phyloP scores from a whole-genome alignment of 2,113 vertebrate species.

The Eidolon helvum region DNA sequence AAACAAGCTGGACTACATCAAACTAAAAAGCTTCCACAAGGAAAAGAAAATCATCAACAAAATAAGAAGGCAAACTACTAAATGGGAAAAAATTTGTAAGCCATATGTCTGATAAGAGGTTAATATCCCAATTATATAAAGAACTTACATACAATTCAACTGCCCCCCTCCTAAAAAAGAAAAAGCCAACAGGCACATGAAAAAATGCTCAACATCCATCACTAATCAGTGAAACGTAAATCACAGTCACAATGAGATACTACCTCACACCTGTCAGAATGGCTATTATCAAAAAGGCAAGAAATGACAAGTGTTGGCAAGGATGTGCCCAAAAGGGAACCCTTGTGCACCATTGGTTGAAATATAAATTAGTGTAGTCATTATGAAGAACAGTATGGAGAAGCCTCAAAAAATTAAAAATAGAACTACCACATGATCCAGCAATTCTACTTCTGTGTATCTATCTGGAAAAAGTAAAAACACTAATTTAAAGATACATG shows the following conservation, averaged over 20 bases:
- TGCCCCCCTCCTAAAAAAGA: neutral
- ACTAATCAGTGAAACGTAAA: neutral
- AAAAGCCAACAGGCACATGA: neutral
- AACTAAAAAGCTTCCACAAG: neutral
- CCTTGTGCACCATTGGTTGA: no score
- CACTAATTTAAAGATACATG: neutral
- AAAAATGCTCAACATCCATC: neutral
- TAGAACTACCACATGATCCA: neutral
- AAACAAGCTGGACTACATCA: neutral
- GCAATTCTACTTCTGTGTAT: neutral
- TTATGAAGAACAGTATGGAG: neutral
- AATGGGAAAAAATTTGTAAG: neutral
- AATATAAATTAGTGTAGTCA: neutral
- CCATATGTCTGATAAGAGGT: neutral
- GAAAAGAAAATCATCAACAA: neutral
- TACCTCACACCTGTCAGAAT: neutral
- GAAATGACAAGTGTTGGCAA: neutral
- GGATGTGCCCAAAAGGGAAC: neutral
- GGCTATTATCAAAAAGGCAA: neutral
- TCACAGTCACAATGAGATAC: neutral
- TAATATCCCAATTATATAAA: neutral
- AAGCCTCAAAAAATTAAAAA: neutral
- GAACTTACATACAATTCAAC: neutral
- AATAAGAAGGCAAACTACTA: neutral
- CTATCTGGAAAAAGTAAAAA: neutral